Conservation (phyloP, 2,888 invertebrate genomes). For the Drosophila yooni region DNA sequence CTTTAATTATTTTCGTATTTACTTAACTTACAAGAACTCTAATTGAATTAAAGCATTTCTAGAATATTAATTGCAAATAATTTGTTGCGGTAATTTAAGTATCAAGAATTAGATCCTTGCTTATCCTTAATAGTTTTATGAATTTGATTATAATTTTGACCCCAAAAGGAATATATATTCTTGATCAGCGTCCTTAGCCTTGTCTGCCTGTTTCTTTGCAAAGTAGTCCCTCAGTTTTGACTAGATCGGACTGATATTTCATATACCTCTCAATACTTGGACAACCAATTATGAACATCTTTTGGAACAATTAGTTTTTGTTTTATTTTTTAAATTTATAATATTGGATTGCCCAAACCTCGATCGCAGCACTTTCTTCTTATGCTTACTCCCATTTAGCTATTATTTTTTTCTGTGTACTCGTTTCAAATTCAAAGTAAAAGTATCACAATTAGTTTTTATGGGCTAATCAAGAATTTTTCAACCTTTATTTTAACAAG, state of each 20-base stretch:
- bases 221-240: neutral
- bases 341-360: neutral
- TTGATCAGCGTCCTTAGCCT: neutral
- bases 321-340: neutral
- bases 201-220: neutral
- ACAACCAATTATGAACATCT: no score
- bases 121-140: neutral
- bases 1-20: neutral
- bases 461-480: neutral
- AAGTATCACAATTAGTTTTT: constrained; percentile 11
- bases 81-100: neutral
- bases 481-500: neutral
- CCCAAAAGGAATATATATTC: neutral
- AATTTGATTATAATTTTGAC: neutral
- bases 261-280: no score
- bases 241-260: neutral
- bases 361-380: neutral
- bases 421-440: neutral
- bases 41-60: neutral
- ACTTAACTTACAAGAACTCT: neutral
- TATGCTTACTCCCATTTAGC: neutral
- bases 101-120: neutral
- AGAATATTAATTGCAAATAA: neutral
- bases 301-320: neutral
- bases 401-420: neutral